phyloP scores from a whole-genome alignment of 2,113 vertebrate species.

The Camelus bactrianus region DNA sequence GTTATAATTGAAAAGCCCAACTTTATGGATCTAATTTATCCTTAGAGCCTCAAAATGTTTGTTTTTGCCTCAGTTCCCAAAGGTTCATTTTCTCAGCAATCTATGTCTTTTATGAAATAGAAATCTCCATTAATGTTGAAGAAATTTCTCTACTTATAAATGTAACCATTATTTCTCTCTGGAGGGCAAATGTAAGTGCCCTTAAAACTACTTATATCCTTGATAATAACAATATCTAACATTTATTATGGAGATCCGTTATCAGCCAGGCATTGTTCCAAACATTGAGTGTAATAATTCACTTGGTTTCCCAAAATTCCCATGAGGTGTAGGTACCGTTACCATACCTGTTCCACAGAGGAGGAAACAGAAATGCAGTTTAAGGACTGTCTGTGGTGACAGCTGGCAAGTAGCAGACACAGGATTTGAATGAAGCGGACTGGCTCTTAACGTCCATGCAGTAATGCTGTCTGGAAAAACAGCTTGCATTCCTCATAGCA shows the following conservation, averaged over 20 bases:
- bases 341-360: not conserved
- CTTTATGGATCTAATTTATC: not conserved
- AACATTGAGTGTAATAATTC: not conserved
- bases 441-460: not conserved
- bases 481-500: not conserved
- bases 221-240: not conserved
- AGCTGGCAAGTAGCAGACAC: not conserved
- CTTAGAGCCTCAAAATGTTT: constrained; percentile 23
- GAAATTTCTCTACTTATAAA: not conserved
- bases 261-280: not conserved
- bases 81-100: not conserved
- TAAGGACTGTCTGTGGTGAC: not conserved
- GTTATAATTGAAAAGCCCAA: not conserved
- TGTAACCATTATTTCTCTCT: not conserved
- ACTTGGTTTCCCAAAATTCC: constrained; percentile 10
- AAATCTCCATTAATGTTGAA: not conserved
- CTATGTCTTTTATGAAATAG: not conserved
- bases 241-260: not conserved
- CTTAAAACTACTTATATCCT: not conserved
- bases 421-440: not conserved
- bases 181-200: not conserved
- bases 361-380: not conserved
- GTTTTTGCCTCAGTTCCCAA: not conserved
- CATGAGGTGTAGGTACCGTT: not conserved
- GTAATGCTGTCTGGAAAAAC: not conserved